Evolutionary conservation across 2,113 vertebrate genomes (phyloP), one percentile per base, ranked within the genome.

Genomic region (Polyodon spathula): DNA sequence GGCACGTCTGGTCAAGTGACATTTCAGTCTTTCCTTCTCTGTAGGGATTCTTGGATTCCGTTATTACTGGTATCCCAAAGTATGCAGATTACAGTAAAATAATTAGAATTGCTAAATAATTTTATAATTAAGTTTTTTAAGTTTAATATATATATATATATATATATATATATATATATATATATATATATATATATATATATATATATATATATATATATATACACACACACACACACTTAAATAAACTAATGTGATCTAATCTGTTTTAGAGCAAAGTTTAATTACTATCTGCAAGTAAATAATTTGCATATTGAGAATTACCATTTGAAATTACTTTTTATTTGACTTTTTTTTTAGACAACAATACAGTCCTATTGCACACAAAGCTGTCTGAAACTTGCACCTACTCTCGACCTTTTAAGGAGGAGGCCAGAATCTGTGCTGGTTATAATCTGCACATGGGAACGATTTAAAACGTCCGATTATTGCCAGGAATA

Each of bases 101-200:
- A 84, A 86, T 88, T 85, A 84, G 83, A 76, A 81, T 81, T 83
- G 82, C 82, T 80, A 77, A 82, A 77, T 80, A 82, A 77, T 83
- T 85, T 84, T 73, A 78, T 78, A 88, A 85, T 84, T 84, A 87
- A 84, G 78, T 75, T 73, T 77, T 75, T 71, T 84, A 85, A 86
- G n/a, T n/a, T n/a, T n/a, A n/a, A n/a, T n/a, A n/a, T n/a, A n/a
- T n/a, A n/a, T n/a, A n/a, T n/a, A n/a, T n/a, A n/a, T n/a, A n/a
- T n/a, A n/a, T n/a, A n/a, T n/a, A n/a, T n/a, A n/a, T n/a, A n/a
- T n/a, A n/a, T n/a, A n/a, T n/a, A n/a, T n/a, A n/a, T n/a, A n/a
- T n/a, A n/a, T n/a, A n/a, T n/a, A n/a, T n/a, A n/a, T n/a, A n/a
- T n/a, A n/a, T n/a, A n/a, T n/a, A n/a, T n/a, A n/a, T n/a, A n/a